Evolutionary conservation across 2,888 invertebrate genomes (phyloP), one percentile per base, ranked within the genome.

Genomic region (Chrysodeixis includens): DNA sequence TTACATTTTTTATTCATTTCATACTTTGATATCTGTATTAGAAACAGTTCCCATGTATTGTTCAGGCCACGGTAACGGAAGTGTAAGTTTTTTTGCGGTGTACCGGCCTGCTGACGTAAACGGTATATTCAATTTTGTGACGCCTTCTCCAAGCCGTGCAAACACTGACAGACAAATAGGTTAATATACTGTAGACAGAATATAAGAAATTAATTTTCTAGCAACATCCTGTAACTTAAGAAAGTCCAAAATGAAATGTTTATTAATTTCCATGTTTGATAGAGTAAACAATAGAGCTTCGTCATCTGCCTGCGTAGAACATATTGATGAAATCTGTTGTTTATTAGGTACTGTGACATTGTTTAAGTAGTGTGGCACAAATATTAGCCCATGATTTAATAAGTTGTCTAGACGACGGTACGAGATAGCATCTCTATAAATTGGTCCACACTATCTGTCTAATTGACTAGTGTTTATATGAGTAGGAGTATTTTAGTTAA

Each of bases 341-440:
- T n/a, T n/a, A n/a, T n/a, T n/a, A n/a, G n/a, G n/a, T n/a, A n/a
- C n/a, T n/a, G n/a, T n/a, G 20, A 49, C 18, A 9, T 49, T 9
- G 46, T 49, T 20, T 46, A 18, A 7, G 44, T 18, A 9, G 10
- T 20, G 18, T 18, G 20, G 10, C 14, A 54, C 71, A 75, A 70
- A 76, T 76, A 75, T 74, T 75, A 57, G 76, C 54, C 22, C 59
- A 46, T 71, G 52, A 58, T 62, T 66, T 71, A 75, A 58, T 54
- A 32, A 60, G 62, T 35, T 68, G 56, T 32, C 26, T 46, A 62
- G 53, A 18, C 56, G 20, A 53, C 53, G 44, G n/a, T n/a, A n/a
- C 44, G 20, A n/a, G n/a, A n/a, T 30, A 62, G 44, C 61, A 18
- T 55, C 56, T 30, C 35, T 70, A 68, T 76, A 74, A n/a, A 67